Base-by-base conservation (phyloP, 1,140 invertebrate species). In the Akabosia matsudoensis region DNA sequence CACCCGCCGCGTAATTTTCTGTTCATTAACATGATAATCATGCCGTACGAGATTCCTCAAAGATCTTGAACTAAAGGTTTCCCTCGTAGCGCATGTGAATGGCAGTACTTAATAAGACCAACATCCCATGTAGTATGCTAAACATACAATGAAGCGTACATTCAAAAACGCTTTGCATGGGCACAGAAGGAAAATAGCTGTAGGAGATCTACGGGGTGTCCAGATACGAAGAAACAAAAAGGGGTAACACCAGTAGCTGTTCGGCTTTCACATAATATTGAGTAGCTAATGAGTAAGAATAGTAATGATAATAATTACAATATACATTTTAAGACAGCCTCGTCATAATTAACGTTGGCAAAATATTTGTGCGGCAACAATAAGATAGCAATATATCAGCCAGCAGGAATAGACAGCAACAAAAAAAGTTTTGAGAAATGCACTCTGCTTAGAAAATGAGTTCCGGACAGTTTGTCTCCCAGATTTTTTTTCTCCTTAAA, bases 321-420 rank as follows among this genome's bases (percentile, higher is more conserved):
- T 78, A 77, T 79, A 79, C 78, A 78, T 70, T 76, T 80, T 78
- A 76, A 67, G 75, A 75, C 73, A 70, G 78, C 71, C 74, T 75
- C 51, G 74, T 7, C 73, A 74, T 81, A 81, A 81, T 81, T 78
- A 81, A 81, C 74, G 76, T 79, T 81, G 76, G 80, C 80, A 73
- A 81, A 79, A 78, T 79, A 76, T n/a, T n/a, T n/a, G n/a, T 78
- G 76, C 79, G 76, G 79, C 77, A 77, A 75, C 71, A 76, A 70
- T 76, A 64, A 73, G 73, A 79, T 24, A 28, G 10, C 61, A 30
- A 67, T 31, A 67, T 67, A 67, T 13, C 28, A 67, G 31, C 61
- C 61, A 67, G 61, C 54, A 67, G 24, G 26, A 67, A 22, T 4
- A 56, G 54, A 3, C 14, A 24, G 24, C 10, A 56, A 56, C 4